Percentiles rank a stretch among this genome's conserved stretches.
Conservation (phyloP, 2,797 vertebrate genomes). For the Platalea minor region DNA sequence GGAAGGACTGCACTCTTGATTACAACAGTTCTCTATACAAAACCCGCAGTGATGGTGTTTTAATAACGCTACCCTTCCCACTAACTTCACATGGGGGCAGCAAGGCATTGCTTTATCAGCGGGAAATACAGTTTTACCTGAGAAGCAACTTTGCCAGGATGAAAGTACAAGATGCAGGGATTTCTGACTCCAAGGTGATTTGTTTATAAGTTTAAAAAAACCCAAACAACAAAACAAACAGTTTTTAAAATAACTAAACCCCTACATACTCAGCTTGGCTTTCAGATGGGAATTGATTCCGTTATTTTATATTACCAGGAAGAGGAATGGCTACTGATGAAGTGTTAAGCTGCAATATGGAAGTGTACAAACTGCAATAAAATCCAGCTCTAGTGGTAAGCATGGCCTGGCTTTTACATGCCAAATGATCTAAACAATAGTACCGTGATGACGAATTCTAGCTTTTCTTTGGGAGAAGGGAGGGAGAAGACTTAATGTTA, state of each 20-base stretch:
- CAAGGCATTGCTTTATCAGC: not conserved
- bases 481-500: not conserved
- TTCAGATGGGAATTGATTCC: not conserved
- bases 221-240: not conserved
- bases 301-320: not conserved
- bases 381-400: not conserved
- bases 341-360: not conserved
- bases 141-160: not conserved
- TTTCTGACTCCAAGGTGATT: not conserved
- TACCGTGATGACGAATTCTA: not conserved
- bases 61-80: not conserved
- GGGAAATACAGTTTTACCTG: not conserved
- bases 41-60: accelerated
- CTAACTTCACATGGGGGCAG: constrained; percentile 48
- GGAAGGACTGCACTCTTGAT: not conserved
- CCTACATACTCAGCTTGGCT: not conserved
- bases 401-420: not conserved
- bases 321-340: not conserved
- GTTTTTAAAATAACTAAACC: not conserved
- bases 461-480: not conserved
- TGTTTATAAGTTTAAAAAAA: not conserved
- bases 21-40: not conserved
- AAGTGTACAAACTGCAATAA: not conserved
- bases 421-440: not conserved
- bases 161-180: not conserved